Evolutionary conservation across 2,888 invertebrate genomes (phyloP), one percentile per base, ranked within the genome.

Genomic region (Seladonia tumulorum): DNA sequence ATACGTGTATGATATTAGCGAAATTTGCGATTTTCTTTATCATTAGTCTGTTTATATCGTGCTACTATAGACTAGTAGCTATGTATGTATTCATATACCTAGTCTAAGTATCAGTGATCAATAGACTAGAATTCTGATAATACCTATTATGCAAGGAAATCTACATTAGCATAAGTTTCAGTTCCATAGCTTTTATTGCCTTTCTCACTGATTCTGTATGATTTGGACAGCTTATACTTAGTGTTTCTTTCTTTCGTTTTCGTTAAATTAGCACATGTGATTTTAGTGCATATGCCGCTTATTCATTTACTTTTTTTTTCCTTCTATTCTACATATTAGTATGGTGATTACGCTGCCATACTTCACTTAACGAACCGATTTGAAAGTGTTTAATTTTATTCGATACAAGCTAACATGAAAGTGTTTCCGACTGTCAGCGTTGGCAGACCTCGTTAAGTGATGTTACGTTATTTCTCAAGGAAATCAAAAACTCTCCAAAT

Each of bases 131-230:
- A 91, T 90, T 90, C 90, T 90, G 91, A 90, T 90, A 92, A 90
- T 91, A 92, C 89, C 73, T 89, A 89, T 90, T 90, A 92, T 92
- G 91, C 93, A 91, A 91, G 92, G 89, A 93, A 87, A 90, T 91
- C 92, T 92, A 93, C 90, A 89, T 92, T 92, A 93, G 90, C 90
- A 90, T 93, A 92, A 85, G 68, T 77, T 82, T 82, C 88, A 90
- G 90, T 91, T 93, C 90, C 90, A 89, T 86, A 92, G 91, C 87
- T 42, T 87, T 92, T 92, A 93, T 93, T 93, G 92, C 92, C 92
- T 92, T 92, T 92, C 90, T 92, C 91, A 91, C 92, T 90, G 93
- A 93, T 92, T 93, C 90, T 90, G 91, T 91, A 91, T 91, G 92
- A 91, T 89, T 88, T 88, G 89, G 91, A 93, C 92, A 92, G 91